Conservation (phyloP, 2,113 vertebrate species). For the Sturnira hondurensis region DNA sequence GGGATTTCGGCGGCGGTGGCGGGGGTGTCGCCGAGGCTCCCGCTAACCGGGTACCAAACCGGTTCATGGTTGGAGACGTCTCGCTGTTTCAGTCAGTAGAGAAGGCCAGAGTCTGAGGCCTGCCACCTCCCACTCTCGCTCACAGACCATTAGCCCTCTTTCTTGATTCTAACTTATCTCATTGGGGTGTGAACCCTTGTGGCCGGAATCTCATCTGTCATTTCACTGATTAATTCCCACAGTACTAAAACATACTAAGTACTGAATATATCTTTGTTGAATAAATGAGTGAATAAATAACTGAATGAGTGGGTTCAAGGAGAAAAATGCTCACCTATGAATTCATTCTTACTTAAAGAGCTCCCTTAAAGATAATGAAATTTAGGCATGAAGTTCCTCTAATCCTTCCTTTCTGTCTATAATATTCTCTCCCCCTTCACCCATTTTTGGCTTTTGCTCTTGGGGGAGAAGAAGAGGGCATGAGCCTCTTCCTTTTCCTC, state of each 20-base stretch:
- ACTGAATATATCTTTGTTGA: not conserved
- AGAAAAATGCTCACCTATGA: not conserved
- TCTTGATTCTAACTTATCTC: not conserved
- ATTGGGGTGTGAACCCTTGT: not conserved
- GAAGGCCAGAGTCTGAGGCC: slow-evolving; percentile 60
- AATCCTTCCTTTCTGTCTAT: not conserved
- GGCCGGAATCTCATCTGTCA: not conserved
- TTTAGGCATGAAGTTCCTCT: not conserved
- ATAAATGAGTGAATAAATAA: not conserved
- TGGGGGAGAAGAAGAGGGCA: not conserved
- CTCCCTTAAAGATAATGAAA: not conserved
- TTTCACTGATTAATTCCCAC: not conserved
- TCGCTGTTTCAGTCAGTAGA: not conserved
- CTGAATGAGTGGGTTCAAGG: not conserved
- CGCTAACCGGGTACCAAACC: slow-evolving; percentile 70
- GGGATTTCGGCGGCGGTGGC: slow-evolving; percentile 56
- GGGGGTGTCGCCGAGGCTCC: slow-evolving; percentile 37
- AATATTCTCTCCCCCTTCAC: not conserved
- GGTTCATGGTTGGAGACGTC: slow-evolving; percentile 65
- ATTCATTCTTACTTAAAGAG: not conserved
- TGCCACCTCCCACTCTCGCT: slow-evolving; percentile 72
- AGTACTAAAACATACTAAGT: not conserved
- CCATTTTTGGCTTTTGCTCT: not conserved
- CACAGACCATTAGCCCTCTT: not conserved
- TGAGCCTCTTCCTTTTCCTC: not conserved